These are phyloP conservation scores for Prunella fulvescens DNA, from an alignment of 2,113 vertebrate species.

Conservation along the genomic window DNA sequence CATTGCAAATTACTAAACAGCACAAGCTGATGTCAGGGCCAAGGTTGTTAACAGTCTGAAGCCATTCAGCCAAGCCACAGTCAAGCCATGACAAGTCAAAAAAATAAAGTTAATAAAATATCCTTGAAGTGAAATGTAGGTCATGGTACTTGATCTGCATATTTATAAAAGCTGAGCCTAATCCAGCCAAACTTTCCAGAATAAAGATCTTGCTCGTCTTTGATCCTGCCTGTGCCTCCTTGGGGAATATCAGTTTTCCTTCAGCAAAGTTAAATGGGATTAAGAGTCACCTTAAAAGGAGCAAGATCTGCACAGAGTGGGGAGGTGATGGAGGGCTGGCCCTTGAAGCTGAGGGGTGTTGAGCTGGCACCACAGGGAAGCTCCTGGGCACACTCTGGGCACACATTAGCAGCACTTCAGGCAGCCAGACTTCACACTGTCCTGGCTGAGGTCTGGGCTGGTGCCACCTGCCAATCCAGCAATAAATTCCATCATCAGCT, in stretches of 20 bases:
- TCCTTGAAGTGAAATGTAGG: conserved; percentile 32
- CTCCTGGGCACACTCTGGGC: background rate
- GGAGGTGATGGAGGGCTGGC: background rate
- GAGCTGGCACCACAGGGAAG: fast-evolving
- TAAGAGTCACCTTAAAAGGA: background rate
- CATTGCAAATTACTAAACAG: conserved; percentile 9
- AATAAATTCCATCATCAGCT: fast-evolving
- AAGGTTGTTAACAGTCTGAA: background rate
- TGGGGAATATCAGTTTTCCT: conserved; percentile 9
- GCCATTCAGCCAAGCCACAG: background rate
- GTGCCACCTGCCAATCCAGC: background rate
- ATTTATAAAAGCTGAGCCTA: conserved; percentile 35
- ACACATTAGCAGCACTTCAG: background rate
- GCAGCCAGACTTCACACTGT: background rate
- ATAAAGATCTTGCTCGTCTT: background rate
- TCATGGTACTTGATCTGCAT: conserved; percentile 6
- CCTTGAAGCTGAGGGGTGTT: fast-evolving
- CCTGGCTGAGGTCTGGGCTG: background rate
- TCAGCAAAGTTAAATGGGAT: background rate
- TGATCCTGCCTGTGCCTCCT: conserved; percentile 19
- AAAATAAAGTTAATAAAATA: conserved; percentile 39
- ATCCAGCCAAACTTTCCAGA: conserved; percentile 21
- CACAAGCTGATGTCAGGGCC: background rate
- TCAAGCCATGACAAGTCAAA: conserved; percentile 20
- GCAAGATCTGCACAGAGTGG: background rate